These are phyloP conservation scores for Machimus rusticus DNA, from an alignment of 2,888 invertebrate species.

Conservation along the genomic window DNA sequence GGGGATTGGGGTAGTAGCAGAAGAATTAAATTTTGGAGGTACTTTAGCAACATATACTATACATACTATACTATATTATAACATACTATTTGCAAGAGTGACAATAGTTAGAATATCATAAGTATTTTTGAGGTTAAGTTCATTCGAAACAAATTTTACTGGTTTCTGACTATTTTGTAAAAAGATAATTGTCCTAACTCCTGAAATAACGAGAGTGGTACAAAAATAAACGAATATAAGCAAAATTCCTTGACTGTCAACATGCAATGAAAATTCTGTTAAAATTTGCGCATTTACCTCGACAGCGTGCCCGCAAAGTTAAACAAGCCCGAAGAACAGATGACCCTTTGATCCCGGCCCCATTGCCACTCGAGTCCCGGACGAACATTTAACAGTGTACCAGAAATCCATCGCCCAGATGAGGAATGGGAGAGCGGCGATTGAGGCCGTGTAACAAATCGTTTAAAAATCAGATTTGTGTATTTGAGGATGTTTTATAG, in stretches of 20 bases:
- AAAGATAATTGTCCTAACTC: not conserved
- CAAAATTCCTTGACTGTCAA: not conserved
- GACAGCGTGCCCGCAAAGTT: not conserved
- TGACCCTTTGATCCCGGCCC: not conserved
- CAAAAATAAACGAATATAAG: not conserved
- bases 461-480: conserved; percentile 37
- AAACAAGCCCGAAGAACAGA: not conserved
- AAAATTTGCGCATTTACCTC: not conserved
- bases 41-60: too few relatives aligned
- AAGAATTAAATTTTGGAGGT: too few relatives aligned
- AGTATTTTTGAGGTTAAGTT: too few relatives aligned
- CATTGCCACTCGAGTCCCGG: not conserved
- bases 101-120: too few relatives aligned
- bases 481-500: conserved; percentile 36
- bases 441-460: conserved; percentile 28
- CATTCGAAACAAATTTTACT: too few relatives aligned
- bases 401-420: conserved; percentile 6
- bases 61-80: too few relatives aligned
- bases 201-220: not conserved
- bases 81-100: too few relatives aligned
- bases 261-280: not conserved
- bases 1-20: too few relatives aligned
- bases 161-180: too few relatives aligned
- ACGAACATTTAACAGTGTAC: conserved; percentile 25
- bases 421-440: conserved; percentile 9